phyloP scores from a whole-genome alignment of 2,113 vertebrate genomes.

The Ardeotis arabs region DNA sequence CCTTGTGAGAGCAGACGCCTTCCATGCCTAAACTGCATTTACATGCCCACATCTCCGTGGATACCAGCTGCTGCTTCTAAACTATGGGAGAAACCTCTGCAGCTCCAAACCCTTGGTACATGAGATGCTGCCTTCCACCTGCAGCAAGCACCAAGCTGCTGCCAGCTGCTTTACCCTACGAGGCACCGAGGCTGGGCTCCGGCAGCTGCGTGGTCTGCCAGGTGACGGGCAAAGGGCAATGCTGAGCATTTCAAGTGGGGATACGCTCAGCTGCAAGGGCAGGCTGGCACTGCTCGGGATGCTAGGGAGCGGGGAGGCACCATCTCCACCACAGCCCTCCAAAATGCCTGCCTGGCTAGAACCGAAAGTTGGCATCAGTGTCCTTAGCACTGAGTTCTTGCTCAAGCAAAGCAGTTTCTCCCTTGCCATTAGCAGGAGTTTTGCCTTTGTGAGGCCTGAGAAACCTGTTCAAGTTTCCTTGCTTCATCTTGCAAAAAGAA shows the following conservation, averaged over 20 bases:
- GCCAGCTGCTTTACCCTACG: not conserved
- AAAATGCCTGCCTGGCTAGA: not conserved
- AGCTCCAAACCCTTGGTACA: not conserved
- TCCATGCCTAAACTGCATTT: not conserved
- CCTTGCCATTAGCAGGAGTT: not conserved
- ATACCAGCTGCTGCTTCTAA: not conserved
- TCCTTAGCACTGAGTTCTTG: not conserved
- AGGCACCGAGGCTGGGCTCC: not conserved
- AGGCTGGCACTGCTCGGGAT: accelerated
- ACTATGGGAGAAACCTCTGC: accelerated
- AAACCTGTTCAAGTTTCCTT: not conserved
- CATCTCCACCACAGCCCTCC: not conserved
- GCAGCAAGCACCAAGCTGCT: not conserved
- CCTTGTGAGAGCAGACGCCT: not conserved
- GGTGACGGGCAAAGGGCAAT: not conserved
- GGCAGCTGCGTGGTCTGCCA: accelerated
- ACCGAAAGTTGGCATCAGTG: not conserved
- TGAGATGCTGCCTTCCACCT: not conserved
- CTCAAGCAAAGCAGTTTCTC: not conserved
- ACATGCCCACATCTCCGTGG: accelerated
- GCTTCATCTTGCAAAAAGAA: not conserved
- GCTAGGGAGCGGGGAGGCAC: not conserved
- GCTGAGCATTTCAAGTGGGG: not conserved
- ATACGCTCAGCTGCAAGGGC: not conserved
- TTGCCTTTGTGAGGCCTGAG: not conserved